These are phyloP conservation scores for Pogonocichla stellata DNA, from an alignment of 2,113 vertebrate genomes.

Conservation along the genomic window DNA sequence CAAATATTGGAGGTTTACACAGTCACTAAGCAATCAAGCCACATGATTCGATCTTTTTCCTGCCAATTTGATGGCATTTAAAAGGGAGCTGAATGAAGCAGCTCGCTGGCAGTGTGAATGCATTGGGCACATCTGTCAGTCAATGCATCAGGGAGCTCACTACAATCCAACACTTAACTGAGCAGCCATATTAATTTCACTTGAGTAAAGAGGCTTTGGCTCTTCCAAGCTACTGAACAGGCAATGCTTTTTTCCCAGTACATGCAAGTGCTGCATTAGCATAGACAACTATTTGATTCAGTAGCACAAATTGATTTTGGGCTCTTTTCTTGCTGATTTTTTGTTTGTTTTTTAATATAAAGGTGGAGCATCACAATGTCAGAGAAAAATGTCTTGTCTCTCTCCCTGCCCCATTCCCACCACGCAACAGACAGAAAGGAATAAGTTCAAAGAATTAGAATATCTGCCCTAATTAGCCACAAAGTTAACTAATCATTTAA, in stretches of 20 bases:
- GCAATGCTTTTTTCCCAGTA: not conserved
- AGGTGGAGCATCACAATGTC: not conserved
- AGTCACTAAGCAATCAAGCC: not conserved
- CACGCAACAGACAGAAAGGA: not conserved
- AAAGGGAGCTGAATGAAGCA: not conserved
- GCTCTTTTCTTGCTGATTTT: not conserved
- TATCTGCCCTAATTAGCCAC: not conserved
- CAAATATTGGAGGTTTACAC: not conserved
- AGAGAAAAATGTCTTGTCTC: not conserved
- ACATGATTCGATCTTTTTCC: not conserved
- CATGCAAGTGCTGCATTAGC: not conserved
- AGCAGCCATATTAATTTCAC: constrained; percentile 46
- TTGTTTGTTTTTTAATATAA: not conserved
- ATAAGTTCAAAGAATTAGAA: not conserved
- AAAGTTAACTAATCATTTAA: not conserved
- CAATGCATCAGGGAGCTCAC: constrained; percentile 7
- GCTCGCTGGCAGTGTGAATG: not conserved
- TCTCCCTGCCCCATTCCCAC: too few relatives aligned
- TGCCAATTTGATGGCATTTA: constrained; percentile 2
- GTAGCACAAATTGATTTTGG: not conserved
- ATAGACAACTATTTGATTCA: not conserved
- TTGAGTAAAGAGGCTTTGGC: constrained; percentile 10
- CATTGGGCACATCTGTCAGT: constrained; percentile 6
- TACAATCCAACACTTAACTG: constrained; percentile 38
- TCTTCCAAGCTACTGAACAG: not conserved